A percentile compares a stretch with the other conserved stretches of the same genome.
phyloP scores from a whole-genome alignment of 2,888 invertebrate species.

The Cinara cedri region DNA sequence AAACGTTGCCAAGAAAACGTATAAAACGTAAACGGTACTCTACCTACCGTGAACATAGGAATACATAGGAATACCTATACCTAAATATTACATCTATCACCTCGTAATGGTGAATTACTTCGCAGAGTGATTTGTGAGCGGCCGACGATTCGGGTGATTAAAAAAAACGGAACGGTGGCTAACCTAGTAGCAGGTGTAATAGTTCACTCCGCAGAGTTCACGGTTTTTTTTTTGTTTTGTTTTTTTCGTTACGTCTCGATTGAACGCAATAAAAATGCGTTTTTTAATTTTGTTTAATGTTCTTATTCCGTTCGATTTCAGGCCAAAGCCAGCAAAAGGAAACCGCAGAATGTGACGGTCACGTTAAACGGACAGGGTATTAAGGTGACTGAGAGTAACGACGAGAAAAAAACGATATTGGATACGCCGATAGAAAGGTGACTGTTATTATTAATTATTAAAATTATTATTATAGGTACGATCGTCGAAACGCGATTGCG shows the following conservation, averaged over 20 bases:
- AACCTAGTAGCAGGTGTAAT: too few relatives aligned
- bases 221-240: too few relatives aligned
- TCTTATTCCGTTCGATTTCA: slow-evolving; percentile 61
- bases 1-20: background rate
- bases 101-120: too few relatives aligned
- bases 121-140: too few relatives aligned
- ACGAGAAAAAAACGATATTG: slow-evolving; percentile 74
- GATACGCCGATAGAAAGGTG: slow-evolving; percentile 87
- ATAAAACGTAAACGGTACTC: background rate
- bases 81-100: background rate
- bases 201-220: too few relatives aligned
- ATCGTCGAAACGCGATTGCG: too few relatives aligned
- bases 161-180: too few relatives aligned
- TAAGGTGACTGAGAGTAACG: slow-evolving; percentile 71
- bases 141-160: too few relatives aligned
- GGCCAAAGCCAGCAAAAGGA: slow-evolving; percentile 68
- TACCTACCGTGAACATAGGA: too few relatives aligned
- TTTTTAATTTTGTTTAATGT: background rate
- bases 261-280: too few relatives aligned
- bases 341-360: slow-evolving; percentile 71
- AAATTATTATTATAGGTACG: too few relatives aligned
- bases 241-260: too few relatives aligned
- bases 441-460: slow-evolving; percentile 55
- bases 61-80: background rate
- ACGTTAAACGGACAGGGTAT: slow-evolving; percentile 80